These are phyloP conservation scores for Lissonota sp. DNA, from an alignment of 2,888 invertebrate genomes.

Conservation along the genomic window DNA sequence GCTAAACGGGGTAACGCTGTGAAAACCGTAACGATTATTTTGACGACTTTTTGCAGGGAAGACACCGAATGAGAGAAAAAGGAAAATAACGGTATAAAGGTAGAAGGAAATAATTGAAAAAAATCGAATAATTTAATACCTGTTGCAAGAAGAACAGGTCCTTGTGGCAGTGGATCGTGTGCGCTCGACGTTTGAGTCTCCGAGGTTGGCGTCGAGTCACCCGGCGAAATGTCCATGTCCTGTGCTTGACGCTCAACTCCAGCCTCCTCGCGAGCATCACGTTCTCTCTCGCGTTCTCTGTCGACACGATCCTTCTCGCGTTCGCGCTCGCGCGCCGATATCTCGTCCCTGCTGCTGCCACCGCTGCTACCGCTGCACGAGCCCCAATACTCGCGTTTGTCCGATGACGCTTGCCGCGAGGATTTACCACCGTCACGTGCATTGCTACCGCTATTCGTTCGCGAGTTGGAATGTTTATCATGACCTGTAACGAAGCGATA, in stretches of 20 bases:
- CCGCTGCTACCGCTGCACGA: slow-evolving; percentile 79
- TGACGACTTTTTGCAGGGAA: background rate
- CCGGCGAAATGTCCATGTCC: slow-evolving; percentile 98
- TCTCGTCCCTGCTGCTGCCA: slow-evolving; percentile 77
- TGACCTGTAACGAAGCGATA: slow-evolving; percentile 84
- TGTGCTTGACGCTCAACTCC: slow-evolving; percentile 86
- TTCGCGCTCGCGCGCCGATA: slow-evolving; percentile 73
- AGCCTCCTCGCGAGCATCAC: slow-evolving; percentile 73
- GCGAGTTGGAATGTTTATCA: slow-evolving; percentile 91
- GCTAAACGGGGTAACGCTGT: slow-evolving; percentile 87
- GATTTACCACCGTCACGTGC: slow-evolving; percentile 77
- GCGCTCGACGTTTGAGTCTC: slow-evolving; percentile 87
- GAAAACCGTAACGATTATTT: background rate
- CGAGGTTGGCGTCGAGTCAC: slow-evolving; percentile 94
- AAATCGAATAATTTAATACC: slow-evolving; percentile 83
- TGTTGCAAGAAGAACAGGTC: slow-evolving; percentile 88
- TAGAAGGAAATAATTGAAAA: slow-evolving; percentile 79
- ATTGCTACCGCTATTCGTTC: slow-evolving; percentile 84
- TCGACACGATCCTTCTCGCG: slow-evolving; percentile 76
- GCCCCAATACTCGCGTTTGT: slow-evolving; percentile 83
- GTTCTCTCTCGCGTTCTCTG: slow-evolving; percentile 75
- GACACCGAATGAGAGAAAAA: background rate
- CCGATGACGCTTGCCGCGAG: slow-evolving; percentile 81
- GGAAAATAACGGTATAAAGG: too few relatives aligned
- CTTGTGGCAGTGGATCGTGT: slow-evolving; percentile 86